Conservation (phyloP, 2,113 vertebrate genomes). For the Zosterops borbonicus region DNA sequence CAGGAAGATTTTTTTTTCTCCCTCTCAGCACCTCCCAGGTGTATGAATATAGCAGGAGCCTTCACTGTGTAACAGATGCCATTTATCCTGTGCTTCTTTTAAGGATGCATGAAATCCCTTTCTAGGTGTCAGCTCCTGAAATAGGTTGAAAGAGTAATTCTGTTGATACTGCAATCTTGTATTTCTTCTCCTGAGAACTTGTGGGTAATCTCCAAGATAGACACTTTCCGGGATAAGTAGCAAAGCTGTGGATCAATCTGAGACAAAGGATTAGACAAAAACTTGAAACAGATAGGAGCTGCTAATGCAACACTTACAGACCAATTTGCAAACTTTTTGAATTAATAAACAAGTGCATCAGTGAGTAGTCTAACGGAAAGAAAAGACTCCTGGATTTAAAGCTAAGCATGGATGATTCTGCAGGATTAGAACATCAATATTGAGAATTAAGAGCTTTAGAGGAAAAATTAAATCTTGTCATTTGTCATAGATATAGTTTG, state of each 20-base stretch:
- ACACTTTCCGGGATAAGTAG: not conserved
- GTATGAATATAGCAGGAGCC: not conserved
- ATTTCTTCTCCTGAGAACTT: not conserved
- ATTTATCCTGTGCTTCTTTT: not conserved
- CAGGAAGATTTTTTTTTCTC: not conserved
- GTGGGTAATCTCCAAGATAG: not conserved
- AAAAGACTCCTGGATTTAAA: not conserved
- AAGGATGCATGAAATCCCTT: not conserved
- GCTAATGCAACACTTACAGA: not conserved
- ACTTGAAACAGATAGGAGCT: not conserved
- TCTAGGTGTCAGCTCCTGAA: not conserved
- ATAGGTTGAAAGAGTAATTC: not conserved
- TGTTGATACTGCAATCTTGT: not conserved
- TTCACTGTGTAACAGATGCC: not conserved
- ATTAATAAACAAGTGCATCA: not conserved
- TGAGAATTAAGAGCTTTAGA: not conserved
- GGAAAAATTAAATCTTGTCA: not conserved
- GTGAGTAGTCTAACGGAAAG: not conserved
- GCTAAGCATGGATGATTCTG: conserved; percentile 1
- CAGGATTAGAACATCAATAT: not conserved
- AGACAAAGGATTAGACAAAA: not conserved
- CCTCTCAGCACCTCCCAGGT: not conserved
- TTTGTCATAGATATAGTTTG: not conserved
- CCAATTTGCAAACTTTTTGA: not conserved
- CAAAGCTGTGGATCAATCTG: not conserved